Conservation (phyloP, 2,113 vertebrate species). For the Catharus minimus region DNA sequence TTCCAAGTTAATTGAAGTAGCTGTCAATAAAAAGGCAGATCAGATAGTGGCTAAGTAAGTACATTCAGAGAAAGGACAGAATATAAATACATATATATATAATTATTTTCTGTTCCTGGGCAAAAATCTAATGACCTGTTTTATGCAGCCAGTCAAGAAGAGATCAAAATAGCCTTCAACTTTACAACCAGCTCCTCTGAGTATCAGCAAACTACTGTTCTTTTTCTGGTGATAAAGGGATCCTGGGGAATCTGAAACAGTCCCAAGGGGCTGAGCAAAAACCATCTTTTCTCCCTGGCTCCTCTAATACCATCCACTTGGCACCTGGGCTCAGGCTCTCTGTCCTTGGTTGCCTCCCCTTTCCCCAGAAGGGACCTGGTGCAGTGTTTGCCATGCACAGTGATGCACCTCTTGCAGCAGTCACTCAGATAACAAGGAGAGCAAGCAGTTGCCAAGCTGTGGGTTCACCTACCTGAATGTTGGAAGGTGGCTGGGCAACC, state of each 20-base stretch:
- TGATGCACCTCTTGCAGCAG: not conserved
- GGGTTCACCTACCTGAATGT: not conserved
- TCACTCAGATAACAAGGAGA: not conserved
- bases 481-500: not conserved
- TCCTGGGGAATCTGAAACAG: not conserved
- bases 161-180: not conserved
- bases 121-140: conserved; percentile 1
- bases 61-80: not conserved
- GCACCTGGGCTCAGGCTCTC: not conserved
- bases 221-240: accelerated
- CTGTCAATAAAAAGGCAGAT: conserved; percentile 23
- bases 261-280: not conserved
- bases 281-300: not conserved
- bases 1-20: not conserved
- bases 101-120: not conserved
- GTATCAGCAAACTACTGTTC: not conserved
- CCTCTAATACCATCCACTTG: not conserved
- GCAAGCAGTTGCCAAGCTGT: not conserved
- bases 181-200: not conserved
- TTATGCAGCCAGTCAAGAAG: not conserved
- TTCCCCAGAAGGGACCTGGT: not conserved
- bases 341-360: not conserved
- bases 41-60: not conserved
- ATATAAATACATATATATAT: not conserved
- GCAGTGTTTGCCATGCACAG: not conserved